Conservation (phyloP, 1,140 invertebrate species). For the Heliconius himera region DNA sequence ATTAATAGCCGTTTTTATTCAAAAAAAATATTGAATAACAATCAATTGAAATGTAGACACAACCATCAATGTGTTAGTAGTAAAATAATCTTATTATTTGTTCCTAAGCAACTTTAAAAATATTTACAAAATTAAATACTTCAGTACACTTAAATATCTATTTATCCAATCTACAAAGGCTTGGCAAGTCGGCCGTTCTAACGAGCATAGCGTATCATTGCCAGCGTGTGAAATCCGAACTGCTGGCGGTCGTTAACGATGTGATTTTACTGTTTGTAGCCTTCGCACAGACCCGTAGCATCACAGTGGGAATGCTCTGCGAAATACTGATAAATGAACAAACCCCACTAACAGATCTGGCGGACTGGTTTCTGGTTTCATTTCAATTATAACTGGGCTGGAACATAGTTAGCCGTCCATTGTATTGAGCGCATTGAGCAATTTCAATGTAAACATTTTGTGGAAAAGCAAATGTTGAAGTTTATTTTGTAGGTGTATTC, state of each 20-base stretch:
- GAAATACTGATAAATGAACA: conserved; percentile 33
- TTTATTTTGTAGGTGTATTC: neutral
- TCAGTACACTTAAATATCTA: too few species aligned
- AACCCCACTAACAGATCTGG: conserved; percentile 17
- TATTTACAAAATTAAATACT: too few species aligned
- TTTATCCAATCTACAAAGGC: conserved; percentile 28
- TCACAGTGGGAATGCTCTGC: conserved; percentile 27
- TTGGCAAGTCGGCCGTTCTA: conserved; percentile 35
- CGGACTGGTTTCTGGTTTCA: conserved; percentile 29
- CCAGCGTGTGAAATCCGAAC: conserved; percentile 46
- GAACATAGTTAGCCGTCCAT: neutral
- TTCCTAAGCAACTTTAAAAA: neutral
- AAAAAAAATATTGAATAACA: too few species aligned
- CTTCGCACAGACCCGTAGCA: conserved; percentile 30
- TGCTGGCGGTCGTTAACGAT: conserved; percentile 44
- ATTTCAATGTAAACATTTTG: neutral
- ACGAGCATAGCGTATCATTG: conserved; percentile 55
- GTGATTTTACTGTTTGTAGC: conserved; percentile 47
- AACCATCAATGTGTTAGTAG: neutral
- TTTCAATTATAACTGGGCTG: conserved; percentile 29
- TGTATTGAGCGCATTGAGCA: neutral
- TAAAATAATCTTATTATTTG: neutral
- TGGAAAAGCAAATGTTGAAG: conserved; percentile 3
- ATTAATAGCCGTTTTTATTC: too few species aligned
- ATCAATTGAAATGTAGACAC: too few species aligned